Percentiles rank a stretch among this genome's conserved stretches.
Conservation (phyloP, 1,140 invertebrate species). For the Papilio xuthus region DNA sequence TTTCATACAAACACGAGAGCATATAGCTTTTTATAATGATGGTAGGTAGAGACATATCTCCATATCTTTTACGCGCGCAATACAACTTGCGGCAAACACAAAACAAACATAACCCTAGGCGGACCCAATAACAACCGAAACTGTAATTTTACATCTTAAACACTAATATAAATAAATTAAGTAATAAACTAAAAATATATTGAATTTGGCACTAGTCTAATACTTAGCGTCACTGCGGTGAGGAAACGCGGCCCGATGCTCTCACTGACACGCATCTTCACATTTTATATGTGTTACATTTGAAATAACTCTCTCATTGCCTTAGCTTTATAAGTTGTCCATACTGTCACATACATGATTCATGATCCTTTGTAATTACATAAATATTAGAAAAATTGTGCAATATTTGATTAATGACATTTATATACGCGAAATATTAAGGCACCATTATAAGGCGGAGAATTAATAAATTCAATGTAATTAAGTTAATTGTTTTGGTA, state of each 20-base stretch:
- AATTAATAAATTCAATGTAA: not conserved
- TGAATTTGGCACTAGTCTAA: slow-evolving; percentile 76
- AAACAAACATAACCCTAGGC: slow-evolving; percentile 6
- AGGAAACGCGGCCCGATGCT: slow-evolving; percentile 54
- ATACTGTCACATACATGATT: not conserved
- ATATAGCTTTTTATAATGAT: not conserved
- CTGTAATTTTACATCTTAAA: slow-evolving; percentile 29
- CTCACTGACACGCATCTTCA: not conserved
- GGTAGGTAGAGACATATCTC: not conserved
- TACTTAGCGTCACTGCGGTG: slow-evolving; percentile 54
- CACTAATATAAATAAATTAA: slow-evolving; percentile 70
- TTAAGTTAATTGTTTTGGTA: not conserved
- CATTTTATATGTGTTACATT: not conserved
- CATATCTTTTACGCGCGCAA: slow-evolving; percentile 18
- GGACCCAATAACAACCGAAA: slow-evolving; percentile 12
- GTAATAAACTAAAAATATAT: slow-evolving; percentile 63
- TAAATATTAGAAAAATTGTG: not conserved
- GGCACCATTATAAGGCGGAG: slow-evolving; percentile 6
- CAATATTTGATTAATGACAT: not conserved
- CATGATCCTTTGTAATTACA: not conserved
- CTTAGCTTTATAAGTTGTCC: not conserved
- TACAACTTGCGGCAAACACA: slow-evolving; percentile 12
- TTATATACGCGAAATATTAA: not conserved
- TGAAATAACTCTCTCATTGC: not conserved
- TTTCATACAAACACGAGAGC: not conserved